Evolutionary conservation across 2,113 vertebrate genomes (phyloP).

Genomic region (Menura novaehollandiae): DNA sequence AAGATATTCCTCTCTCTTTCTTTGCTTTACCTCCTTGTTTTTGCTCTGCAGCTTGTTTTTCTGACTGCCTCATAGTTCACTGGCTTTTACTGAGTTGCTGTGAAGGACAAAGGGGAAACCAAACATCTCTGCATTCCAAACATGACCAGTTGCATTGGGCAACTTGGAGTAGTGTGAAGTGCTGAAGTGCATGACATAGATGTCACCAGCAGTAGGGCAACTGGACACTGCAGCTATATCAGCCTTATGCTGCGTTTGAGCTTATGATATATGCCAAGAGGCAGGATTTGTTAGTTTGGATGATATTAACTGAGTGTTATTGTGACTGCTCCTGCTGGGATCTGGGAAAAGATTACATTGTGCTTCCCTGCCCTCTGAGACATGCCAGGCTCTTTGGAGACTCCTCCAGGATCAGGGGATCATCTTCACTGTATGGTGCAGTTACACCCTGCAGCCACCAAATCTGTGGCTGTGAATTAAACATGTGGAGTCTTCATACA

Average conservation of each 20-base stretch:
- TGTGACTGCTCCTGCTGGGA: background rate
- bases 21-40: background rate
- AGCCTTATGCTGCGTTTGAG: background rate
- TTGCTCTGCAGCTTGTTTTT: background rate
- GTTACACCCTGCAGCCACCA: background rate
- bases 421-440: background rate
- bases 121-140: background rate
- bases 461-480: background rate
- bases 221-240: background rate
- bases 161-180: background rate
- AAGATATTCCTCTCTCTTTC: background rate
- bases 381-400: background rate
- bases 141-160: background rate
- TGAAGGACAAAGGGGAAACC: background rate
- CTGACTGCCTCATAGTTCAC: background rate
- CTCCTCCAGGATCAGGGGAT: background rate
- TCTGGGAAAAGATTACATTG: background rate
- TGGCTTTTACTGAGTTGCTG: background rate
- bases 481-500: background rate
- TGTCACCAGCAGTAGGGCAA: background rate
- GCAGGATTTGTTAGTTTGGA: background rate
- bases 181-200: fast-evolving
- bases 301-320: background rate
- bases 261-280: fast-evolving
- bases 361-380: background rate